These are phyloP conservation scores for Menura novaehollandiae DNA, from an alignment of 2,113 vertebrate species.

Conservation along the genomic window DNA sequence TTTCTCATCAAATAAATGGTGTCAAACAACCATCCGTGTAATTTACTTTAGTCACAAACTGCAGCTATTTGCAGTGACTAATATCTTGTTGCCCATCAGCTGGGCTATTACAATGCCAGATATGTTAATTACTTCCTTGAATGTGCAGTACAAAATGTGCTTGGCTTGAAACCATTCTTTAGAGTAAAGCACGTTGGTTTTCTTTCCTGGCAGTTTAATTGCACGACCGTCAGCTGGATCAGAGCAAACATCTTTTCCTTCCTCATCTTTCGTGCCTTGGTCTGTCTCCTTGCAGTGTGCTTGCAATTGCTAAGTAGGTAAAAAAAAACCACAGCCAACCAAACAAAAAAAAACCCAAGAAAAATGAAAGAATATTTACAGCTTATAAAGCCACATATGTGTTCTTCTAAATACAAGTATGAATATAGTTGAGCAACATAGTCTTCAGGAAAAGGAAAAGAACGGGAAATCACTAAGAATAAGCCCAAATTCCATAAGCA, in stretches of 20 bases:
- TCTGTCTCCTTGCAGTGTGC: conserved; percentile 2
- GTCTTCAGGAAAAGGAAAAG: background rate
- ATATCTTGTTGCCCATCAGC: conserved; percentile 47
- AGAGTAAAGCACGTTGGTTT: conserved; percentile 11
- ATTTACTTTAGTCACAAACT: background rate
- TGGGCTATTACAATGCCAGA: conserved; percentile 39
- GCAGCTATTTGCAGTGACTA: conserved; percentile 48
- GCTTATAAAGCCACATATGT: background rate
- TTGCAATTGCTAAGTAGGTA: background rate
- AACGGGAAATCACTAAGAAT: background rate
- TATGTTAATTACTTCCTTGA: conserved; percentile 62
- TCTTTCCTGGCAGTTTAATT: conserved; percentile 69
- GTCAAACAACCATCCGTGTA: background rate
- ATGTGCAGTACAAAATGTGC: conserved; percentile 51
- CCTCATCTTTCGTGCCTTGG: conserved; percentile 26
- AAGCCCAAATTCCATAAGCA: background rate
- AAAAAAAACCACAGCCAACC: background rate
- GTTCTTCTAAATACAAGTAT: background rate
- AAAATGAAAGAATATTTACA: background rate
- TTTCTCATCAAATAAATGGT: background rate
- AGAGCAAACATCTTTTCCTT: conserved; percentile 56
- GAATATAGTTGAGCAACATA: background rate
- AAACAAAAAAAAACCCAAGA: background rate
- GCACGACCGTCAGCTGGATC: conserved; percentile 58
- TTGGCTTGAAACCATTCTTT: conserved; percentile 46